Evolutionary conservation across 2,888 invertebrate genomes (phyloP).

Genomic region (Cyaniris semiargus): DNA sequence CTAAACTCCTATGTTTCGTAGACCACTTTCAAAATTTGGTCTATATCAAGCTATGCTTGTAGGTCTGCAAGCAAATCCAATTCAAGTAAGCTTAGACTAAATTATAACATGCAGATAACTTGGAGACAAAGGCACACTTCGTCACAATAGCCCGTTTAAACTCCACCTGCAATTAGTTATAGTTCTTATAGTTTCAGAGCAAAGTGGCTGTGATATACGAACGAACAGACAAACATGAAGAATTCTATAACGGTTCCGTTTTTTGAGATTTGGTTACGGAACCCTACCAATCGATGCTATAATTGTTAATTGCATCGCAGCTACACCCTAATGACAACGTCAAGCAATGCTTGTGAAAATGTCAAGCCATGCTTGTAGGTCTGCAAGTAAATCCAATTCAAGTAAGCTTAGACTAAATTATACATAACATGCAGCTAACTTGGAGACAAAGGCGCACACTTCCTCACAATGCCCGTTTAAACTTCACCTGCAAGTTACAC

Average conservation of each 20-base stretch:
- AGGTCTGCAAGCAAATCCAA: background rate
- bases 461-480: conserved; percentile 43
- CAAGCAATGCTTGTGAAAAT: background rate
- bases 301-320: too few relatives aligned
- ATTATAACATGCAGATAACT: background rate
- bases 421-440: conserved; percentile 8
- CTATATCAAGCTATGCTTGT: too few relatives aligned
- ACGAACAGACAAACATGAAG: too few relatives aligned
- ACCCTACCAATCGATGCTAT: too few relatives aligned
- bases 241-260: too few relatives aligned
- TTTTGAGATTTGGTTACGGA: too few relatives aligned
- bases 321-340: too few relatives aligned
- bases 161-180: conserved; percentile 37
- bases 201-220: too few relatives aligned
- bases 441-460: conserved; percentile 40
- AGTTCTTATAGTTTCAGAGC: too few relatives aligned
- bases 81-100: background rate
- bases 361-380: background rate
- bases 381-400: background rate
- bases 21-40: too few relatives aligned
- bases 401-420: background rate
- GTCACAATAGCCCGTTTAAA: conserved; percentile 43
- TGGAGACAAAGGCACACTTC: conserved; percentile 41
- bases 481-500: conserved; percentile 43
- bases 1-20: too few relatives aligned